Percentiles rank a stretch among this genome's conserved stretches.
Conservation (phyloP, 2,113 vertebrate genomes). For the Muscicapa adusta region DNA sequence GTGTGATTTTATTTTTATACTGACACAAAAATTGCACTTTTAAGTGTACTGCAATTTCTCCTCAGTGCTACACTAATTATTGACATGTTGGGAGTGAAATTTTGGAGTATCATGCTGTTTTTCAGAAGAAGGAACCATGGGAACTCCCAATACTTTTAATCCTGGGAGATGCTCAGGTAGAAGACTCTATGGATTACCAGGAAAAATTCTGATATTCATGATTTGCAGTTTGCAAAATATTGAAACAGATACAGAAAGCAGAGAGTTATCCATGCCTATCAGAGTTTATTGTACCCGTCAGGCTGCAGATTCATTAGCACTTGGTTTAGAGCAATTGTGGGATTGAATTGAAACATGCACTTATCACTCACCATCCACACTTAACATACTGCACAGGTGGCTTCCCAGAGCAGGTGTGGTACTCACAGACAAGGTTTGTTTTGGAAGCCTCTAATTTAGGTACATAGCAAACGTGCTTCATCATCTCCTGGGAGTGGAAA, state of each 20-base stretch:
- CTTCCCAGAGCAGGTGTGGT: background rate
- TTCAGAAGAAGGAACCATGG: accelerated
- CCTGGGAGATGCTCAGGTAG: background rate
- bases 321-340: background rate
- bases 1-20: background rate
- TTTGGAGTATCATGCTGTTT: background rate
- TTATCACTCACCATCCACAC: background rate
- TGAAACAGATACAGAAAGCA: background rate
- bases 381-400: background rate
- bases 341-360: background rate
- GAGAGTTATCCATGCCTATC: background rate
- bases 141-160: background rate
- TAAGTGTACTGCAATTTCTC: background rate
- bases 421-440: background rate
- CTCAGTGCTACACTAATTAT: background rate
- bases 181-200: background rate
- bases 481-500: background rate
- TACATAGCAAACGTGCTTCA: background rate
- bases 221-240: background rate
- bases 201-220: background rate
- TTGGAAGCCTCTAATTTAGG: background rate
- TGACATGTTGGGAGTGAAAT: background rate
- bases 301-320: background rate
- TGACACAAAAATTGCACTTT: background rate
- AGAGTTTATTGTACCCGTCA: background rate